Evolutionary conservation across 2,113 vertebrate species (phyloP), one percentile per base, ranked within the genome.

Genomic region (Morone saxatilis): DNA sequence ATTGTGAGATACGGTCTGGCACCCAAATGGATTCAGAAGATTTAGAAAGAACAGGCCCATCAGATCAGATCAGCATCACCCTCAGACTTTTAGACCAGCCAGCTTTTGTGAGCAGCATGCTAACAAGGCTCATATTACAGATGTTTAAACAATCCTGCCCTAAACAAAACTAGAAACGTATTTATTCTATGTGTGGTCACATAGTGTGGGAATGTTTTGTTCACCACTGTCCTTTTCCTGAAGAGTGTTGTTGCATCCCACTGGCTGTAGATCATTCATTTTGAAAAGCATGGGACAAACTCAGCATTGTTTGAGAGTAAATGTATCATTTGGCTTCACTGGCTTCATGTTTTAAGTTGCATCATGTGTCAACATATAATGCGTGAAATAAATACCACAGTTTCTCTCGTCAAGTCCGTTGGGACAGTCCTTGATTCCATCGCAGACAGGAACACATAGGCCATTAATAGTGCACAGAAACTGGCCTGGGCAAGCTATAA

Each of bases 341-440:
- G 41, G 1, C 43, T 50, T 36, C 6, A 1, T 4, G 25, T 14
- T 20, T 36, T 8, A 53, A 5, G 22, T 20, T 13, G 17, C 12
- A 13, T 12, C 6, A 9, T 22, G 19, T 12, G 9, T 31, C 4
- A 61, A 38, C 6, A 25, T 43, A 16, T 31, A 3, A 19, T 7
- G 5, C n/a, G 41, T 41, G 14, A 57, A n/a, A 19, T 6, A n/a
- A 31, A 94, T 91, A 99, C 98, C 97, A 1, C 98, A 99, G 41
- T 98, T 98, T 78, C 96, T 97, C 93, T 99, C 98, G 45, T 99
- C 98, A 51, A 98, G 93, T 47, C 96, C 97, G 0, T 96, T 97
- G 85, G 97, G 96, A 68, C 98, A 99, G 77, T 99, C 98, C 70
- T 95, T 96, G 88, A 99, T 96, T 1, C 98, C 97, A 0, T 99